Evolutionary conservation across 2,113 vertebrate genomes (phyloP).

Genomic region (Istiophorus platypterus): DNA sequence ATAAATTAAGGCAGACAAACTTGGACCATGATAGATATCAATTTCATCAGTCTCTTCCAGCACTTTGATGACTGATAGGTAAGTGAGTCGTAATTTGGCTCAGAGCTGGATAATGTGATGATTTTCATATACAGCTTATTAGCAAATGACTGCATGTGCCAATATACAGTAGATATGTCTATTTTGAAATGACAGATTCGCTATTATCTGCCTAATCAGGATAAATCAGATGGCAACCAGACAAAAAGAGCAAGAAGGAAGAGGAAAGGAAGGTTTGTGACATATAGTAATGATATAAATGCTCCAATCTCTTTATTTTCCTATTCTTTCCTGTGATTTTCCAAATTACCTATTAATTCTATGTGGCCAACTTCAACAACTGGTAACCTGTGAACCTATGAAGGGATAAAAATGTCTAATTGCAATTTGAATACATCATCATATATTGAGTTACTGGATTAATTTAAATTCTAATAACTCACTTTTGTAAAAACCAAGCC

Average conservation of each 20-base stretch:
- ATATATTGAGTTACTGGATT: no score
- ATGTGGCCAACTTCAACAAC: neutral
- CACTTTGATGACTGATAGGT: slow-evolving; percentile 37
- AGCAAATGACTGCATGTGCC: slow-evolving; percentile 4
- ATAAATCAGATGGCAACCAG: neutral
- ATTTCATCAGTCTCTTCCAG: slow-evolving; percentile 43
- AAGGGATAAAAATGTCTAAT: neutral
- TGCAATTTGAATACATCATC: neutral
- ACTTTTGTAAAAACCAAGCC: no score
- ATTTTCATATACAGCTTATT: slow-evolving; percentile 36
- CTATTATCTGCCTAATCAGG: slow-evolving; percentile 1
- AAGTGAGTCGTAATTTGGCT: slow-evolving; percentile 44
- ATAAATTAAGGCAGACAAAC: slow-evolving; percentile 53
- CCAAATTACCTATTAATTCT: neutral
- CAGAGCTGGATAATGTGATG: slow-evolving; percentile 25
- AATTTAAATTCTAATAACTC: no score
- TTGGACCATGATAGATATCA: slow-evolving; percentile 30
- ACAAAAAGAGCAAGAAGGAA: neutral
- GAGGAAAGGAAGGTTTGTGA: neutral
- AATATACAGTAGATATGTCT: slow-evolving; percentile 12
- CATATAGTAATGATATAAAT: neutral
- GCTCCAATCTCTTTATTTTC: no score
- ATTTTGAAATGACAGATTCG: slow-evolving; percentile 30
- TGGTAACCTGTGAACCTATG: neutral
- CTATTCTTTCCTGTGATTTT: neutral